phyloP scores from a whole-genome alignment of 1,140 invertebrate species.

The Drosophila nannoptera region DNA sequence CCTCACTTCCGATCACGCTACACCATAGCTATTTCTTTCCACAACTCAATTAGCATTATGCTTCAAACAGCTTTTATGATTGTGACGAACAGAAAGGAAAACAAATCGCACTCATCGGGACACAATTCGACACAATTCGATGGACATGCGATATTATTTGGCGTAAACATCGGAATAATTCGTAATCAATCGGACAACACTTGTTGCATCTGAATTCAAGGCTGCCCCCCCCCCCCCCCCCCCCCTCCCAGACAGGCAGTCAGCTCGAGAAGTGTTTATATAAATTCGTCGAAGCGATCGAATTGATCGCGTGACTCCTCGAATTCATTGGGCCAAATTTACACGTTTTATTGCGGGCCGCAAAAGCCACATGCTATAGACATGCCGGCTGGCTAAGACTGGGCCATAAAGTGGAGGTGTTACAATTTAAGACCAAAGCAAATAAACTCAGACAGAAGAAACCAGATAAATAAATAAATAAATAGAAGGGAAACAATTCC shows the following conservation, averaged over 20 bases:
- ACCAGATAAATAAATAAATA: not conserved
- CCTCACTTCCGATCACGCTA: not conserved
- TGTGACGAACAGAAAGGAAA: not conserved
- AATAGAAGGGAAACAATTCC: constrained; percentile 17
- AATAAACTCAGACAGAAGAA: constrained; percentile 20
- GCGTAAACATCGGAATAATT: not conserved
- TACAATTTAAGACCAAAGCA: constrained; percentile 54
- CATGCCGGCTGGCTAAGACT: constrained; percentile 10
- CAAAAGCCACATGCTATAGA: constrained; percentile 39
- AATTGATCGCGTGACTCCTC: constrained; percentile 61
- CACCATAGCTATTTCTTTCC: not conserved
- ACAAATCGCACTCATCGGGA: not conserved
- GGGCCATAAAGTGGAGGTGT: constrained; percentile 64
- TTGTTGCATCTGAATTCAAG: too few species aligned
- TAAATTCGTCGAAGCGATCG: constrained; percentile 15
- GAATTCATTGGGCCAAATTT: constrained; percentile 45
- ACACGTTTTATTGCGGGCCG: constrained; percentile 62
- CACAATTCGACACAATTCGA: not conserved
- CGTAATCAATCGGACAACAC: too few species aligned
- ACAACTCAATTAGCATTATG: constrained; percentile 9
- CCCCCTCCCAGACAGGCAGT: too few species aligned
- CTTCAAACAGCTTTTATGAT: not conserved
- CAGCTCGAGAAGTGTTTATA: too few species aligned
- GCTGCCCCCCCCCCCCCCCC: too few species aligned
- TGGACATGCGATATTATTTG: not conserved